These are phyloP conservation scores for Balaeniceps rex DNA, from an alignment of 2,113 vertebrate species.

Conservation along the genomic window DNA sequence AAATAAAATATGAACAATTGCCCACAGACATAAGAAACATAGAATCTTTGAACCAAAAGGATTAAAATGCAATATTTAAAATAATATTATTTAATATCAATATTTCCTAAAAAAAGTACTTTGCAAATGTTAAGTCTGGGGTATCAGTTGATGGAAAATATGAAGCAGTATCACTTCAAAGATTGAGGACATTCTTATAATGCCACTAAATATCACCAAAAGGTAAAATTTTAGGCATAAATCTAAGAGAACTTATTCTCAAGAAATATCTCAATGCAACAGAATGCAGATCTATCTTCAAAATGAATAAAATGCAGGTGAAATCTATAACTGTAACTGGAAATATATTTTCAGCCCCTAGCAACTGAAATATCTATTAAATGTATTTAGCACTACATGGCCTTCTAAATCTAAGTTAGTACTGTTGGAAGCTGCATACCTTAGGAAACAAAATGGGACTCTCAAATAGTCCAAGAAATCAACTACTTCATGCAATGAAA, in stretches of 20 bases:
- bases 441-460: background rate
- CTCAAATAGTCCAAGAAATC: background rate
- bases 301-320: background rate
- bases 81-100: background rate
- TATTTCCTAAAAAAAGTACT: background rate
- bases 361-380: background rate
- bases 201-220: no score
- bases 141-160: background rate
- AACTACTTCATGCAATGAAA: background rate
- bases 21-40: background rate
- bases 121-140: background rate
- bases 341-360: background rate
- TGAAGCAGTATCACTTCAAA: background rate
- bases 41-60: background rate
- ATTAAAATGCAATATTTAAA: background rate
- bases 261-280: no score
- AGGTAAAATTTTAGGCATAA: no score
- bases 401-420: background rate
- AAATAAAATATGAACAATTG: background rate
- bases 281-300: background rate
- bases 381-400: background rate
- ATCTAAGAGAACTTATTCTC: no score
- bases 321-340: background rate
- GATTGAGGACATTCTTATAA: no score
- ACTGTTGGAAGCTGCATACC: background rate